A percentile compares a stretch with the other conserved stretches of the same genome.
phyloP scores from a whole-genome alignment of 2,113 vertebrate species.

The Chionomys nivalis region DNA sequence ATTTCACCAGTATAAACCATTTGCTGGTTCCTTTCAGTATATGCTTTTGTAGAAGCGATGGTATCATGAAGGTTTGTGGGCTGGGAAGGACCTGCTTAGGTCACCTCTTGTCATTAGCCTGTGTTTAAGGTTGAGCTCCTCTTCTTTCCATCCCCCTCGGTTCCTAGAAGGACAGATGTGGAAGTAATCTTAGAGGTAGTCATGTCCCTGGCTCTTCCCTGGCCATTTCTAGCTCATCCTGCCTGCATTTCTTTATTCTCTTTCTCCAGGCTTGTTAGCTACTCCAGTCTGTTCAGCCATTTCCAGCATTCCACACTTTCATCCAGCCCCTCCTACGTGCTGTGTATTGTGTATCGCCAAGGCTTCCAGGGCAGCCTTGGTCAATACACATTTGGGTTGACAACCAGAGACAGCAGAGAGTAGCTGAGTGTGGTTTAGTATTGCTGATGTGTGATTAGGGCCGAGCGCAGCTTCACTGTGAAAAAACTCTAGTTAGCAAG shows the following conservation, averaged over 20 bases:
- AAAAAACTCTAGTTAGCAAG: not conserved
- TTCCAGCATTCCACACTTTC: not conserved
- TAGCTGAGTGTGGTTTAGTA: not conserved
- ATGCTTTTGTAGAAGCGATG: not conserved
- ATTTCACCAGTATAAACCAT: conserved; percentile 14
- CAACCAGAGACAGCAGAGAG: too few species aligned
- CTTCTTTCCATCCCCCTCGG: not conserved
- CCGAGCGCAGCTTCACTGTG: not conserved
- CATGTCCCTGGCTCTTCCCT: not conserved
- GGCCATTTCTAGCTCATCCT: not conserved
- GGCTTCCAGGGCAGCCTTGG: not conserved
- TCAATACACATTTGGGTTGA: not conserved
- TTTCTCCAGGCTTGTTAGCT: not conserved
- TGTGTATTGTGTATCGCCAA: not conserved
- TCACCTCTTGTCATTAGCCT: not conserved
- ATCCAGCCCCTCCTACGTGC: not conserved
- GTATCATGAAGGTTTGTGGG: not conserved
- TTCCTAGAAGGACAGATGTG: not conserved
- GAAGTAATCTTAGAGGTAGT: not conserved
- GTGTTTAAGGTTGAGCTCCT: not conserved
- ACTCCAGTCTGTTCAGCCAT: not conserved
- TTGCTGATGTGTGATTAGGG: not conserved
- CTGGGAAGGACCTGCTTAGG: too few species aligned
- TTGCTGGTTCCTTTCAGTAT: not conserved
- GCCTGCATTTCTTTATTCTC: not conserved